A percentile compares a stretch with the other conserved stretches of the same genome.
Conservation (phyloP, 1,140 invertebrate species). For the Conopomorpha cramerella region DNA sequence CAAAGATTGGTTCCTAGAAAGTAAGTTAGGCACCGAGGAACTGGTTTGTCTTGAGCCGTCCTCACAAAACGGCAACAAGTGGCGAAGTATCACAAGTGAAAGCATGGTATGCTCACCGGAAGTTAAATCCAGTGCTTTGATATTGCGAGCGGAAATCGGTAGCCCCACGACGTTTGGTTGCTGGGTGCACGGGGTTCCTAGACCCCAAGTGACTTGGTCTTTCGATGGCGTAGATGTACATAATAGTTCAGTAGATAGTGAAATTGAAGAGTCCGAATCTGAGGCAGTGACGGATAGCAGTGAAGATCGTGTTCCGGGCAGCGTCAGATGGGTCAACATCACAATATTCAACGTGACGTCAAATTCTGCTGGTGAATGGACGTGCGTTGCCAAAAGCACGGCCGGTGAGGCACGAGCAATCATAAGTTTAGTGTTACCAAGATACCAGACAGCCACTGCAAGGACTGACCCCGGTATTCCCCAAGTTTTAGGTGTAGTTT, state of each 20-base stretch:
- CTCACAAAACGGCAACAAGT: conserved; percentile 40
- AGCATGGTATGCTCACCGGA: conserved; percentile 47
- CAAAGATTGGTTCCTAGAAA: conserved; percentile 77
- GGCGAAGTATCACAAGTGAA: conserved; percentile 38
- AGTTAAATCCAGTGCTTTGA: conserved; percentile 41
- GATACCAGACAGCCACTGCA: conserved; percentile 40
- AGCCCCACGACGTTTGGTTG: conserved; percentile 72
- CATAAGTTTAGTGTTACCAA: conserved; percentile 45
- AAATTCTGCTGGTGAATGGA: conserved; percentile 51
- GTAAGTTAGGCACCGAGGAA: conserved; percentile 54
- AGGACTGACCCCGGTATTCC: conserved; percentile 49
- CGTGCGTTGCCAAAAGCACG: conserved; percentile 47
- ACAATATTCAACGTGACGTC: conserved; percentile 50
- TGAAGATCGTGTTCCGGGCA: conserved; percentile 37
- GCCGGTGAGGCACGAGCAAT: conserved; percentile 44
- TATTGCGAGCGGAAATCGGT: conserved; percentile 49
- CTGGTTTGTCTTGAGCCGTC: conserved; percentile 43
- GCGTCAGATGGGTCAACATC: conserved; percentile 53
- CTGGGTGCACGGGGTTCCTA: conserved; percentile 78
- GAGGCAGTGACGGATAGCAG: conserved; percentile 32
- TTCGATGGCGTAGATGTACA: conserved; percentile 67
- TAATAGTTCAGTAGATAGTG: conserved; percentile 42
- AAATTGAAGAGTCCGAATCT: conserved; percentile 47
- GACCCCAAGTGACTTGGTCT: conserved; percentile 83
- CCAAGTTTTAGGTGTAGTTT: conserved; percentile 47